These are phyloP conservation scores for Halocynthia aurantium DNA, from an alignment of 23 tunicate genomes.

Conservation along the genomic window DNA sequence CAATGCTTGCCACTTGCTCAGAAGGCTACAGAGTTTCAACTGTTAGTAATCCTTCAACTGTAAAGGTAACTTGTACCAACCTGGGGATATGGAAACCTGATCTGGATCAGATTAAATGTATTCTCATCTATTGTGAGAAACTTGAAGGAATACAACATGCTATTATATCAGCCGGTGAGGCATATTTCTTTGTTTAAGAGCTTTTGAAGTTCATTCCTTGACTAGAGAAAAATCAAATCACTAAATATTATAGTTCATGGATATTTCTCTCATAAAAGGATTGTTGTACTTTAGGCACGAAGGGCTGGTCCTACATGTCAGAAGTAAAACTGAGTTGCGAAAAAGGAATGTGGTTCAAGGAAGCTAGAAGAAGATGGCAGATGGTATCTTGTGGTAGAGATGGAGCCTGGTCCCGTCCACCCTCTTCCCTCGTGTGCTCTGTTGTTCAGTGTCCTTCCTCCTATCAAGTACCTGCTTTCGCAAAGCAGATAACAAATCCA, in stretches of 20 bases:
- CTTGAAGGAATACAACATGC: conserved; percentile 6
- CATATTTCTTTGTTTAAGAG: neutral
- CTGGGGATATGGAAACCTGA: conserved; percentile 30
- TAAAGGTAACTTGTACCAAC: neutral
- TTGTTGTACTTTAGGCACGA: conserved; percentile 14
- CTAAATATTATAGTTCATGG: neutral
- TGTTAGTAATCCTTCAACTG: neutral
- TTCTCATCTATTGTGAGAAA: conserved; percentile 26
- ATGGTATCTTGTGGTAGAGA: conserved; percentile 42
- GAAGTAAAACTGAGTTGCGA: conserved; percentile 33
- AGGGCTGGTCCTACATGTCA: conserved; percentile 39
- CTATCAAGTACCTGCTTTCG: too few species aligned
- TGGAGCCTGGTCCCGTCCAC: conserved; percentile 52
- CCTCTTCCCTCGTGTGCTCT: conserved; percentile 12
- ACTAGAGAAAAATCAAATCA: neutral
- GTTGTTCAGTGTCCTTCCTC: conserved; percentile 26
- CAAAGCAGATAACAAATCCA: neutral
- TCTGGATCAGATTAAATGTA: conserved; percentile 27
- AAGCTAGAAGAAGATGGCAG: conserved; percentile 9
- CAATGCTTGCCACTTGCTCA: conserved; percentile 12
- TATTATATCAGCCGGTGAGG: neutral
- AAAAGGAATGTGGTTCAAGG: conserved; percentile 56
- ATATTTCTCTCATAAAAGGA: neutral
- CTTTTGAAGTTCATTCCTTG: neutral
- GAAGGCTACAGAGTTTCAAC: conserved; percentile 23